Percentiles rank a stretch among this genome's conserved stretches.
Evolutionary conservation across 2,888 invertebrate species (phyloP).

Genomic region (Digitonthophagus gazella): DNA sequence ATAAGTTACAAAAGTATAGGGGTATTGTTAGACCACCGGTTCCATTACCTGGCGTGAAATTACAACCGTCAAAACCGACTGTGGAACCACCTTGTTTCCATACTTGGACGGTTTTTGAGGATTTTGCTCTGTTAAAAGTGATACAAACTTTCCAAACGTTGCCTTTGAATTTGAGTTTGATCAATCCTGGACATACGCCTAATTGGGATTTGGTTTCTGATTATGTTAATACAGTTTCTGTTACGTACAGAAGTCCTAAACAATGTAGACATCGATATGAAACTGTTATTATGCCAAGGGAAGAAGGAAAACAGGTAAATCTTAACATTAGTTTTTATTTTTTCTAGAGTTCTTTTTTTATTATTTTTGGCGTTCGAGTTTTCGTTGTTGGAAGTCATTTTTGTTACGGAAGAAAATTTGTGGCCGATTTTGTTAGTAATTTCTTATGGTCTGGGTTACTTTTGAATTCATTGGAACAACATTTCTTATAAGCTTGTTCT

Average conservation of each 20-base stretch:
- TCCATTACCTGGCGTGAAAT: slow-evolving; percentile 57
- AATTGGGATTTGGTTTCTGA: slow-evolving; percentile 97
- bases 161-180: slow-evolving; percentile 70
- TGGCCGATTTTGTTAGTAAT: no score
- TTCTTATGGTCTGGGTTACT: neutral
- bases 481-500: no score
- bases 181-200: slow-evolving; percentile 79
- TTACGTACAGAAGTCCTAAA: slow-evolving; percentile 84
- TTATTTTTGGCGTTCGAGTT: neutral
- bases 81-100: slow-evolving; percentile 67
- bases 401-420: neutral
- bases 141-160: slow-evolving; percentile 71
- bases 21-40: slow-evolving; percentile 55
- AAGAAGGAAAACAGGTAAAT: slow-evolving; percentile 74
- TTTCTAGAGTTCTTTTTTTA: no score
- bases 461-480: no score
- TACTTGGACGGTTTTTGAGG: slow-evolving; percentile 91
- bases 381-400: neutral
- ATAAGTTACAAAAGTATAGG: slow-evolving; percentile 70
- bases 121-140: slow-evolving; percentile 83
- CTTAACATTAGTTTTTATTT: no score
- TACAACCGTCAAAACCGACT: slow-evolving; percentile 51
- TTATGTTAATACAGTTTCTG: slow-evolving; percentile 82
- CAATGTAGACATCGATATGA: slow-evolving; percentile 92
- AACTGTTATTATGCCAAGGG: slow-evolving; percentile 80